A percentile compares a stretch with the other conserved stretches of the same genome.
These are phyloP conservation scores for Engystomops pustulosus DNA, from an alignment of 2,113 vertebrate genomes.

Conservation along the genomic window DNA sequence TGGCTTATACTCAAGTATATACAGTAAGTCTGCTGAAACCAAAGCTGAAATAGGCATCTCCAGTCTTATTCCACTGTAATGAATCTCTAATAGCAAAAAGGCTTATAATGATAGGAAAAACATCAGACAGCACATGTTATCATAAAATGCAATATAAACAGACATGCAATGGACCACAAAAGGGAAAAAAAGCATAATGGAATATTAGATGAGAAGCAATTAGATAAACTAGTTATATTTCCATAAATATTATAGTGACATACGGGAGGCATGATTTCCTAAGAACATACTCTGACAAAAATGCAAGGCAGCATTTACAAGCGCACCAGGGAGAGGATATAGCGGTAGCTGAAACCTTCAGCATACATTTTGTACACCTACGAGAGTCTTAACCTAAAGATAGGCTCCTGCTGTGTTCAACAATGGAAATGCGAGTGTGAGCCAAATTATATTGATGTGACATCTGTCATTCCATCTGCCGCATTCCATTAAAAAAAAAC, in stretches of 20 bases:
- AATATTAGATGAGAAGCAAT: conserved; percentile 36
- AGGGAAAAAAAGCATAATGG: conserved; percentile 29
- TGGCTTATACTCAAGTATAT: no score
- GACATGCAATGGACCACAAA: conserved; percentile 24
- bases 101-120: neutral
- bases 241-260: conserved; percentile 6
- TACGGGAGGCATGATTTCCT: neutral
- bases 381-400: conserved; percentile 65
- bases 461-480: conserved; percentile 78
- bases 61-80: no score
- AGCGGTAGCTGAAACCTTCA: neutral
- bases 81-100: conserved; percentile 2
- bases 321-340: neutral
- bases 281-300: neutral
- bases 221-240: conserved; percentile 28
- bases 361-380: conserved; percentile 62
- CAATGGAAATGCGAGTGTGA: conserved; percentile 64
- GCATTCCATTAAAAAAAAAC: conserved; percentile 66
- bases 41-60: no score
- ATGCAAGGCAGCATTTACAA: neutral
- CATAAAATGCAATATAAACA: neutral
- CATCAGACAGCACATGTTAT: neutral
- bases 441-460: conserved; percentile 72
- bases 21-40: no score
- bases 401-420: conserved; percentile 64